phyloP scores from a whole-genome alignment of 1,140 invertebrate genomes.

The Lepidurus arcticus region DNA sequence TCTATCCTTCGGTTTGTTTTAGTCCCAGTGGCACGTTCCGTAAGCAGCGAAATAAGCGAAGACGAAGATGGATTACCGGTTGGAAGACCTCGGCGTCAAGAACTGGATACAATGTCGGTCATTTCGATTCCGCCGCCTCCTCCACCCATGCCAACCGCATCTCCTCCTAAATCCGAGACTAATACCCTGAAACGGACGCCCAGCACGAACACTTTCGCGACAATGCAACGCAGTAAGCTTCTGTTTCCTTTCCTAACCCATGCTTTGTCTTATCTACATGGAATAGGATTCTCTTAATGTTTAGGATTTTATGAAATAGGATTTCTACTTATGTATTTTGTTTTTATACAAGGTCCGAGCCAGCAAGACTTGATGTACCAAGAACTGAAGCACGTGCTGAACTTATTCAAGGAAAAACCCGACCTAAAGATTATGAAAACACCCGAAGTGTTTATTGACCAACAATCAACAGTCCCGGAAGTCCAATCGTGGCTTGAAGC shows the following conservation, averaged over 20 bases:
- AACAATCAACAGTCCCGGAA: constrained; percentile 56
- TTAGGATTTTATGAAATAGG: too few relatives aligned
- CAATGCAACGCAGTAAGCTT: background rate
- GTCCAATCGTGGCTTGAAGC: constrained; percentile 66
- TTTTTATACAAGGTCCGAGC: constrained; percentile 22
- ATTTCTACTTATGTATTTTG: background rate
- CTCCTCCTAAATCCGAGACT: constrained; percentile 1
- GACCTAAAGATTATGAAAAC: constrained; percentile 56
- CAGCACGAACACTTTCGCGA: background rate
- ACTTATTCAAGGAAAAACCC: constrained; percentile 54
- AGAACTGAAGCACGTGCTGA: constrained; percentile 61
- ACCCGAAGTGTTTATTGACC: constrained; percentile 63
- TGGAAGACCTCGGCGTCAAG: constrained; percentile 25
- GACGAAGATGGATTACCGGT: constrained; percentile 37
- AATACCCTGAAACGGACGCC: constrained; percentile 10
- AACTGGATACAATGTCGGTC: constrained; percentile 15
- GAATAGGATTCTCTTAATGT: background rate
- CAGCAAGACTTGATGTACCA: constrained; percentile 55
- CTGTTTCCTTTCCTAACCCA: background rate
- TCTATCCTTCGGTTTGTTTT: background rate
- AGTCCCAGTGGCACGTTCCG: background rate
- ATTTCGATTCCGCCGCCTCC: constrained; percentile 34
- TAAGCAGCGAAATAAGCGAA: constrained; percentile 33
- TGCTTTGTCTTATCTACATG: background rate
- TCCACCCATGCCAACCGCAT: constrained; percentile 31